Evolutionary conservation across 1,140 invertebrate species (phyloP).

Genomic region (Helicorthomorpha holstii): DNA sequence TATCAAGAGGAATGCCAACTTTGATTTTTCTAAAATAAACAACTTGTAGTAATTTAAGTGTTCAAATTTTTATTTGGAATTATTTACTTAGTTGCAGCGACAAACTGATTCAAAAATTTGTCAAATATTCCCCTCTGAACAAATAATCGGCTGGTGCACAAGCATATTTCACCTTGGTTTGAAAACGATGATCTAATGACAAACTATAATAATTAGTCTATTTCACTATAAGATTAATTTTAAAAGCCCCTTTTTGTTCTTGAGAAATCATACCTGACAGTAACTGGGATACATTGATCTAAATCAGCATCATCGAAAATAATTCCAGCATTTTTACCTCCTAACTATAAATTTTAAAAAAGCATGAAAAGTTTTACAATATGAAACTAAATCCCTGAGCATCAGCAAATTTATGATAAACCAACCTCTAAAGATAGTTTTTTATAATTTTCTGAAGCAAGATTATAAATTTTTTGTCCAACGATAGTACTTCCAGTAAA

Average conservation of each 20-base stretch:
- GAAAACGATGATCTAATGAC: slow-evolving; percentile 31
- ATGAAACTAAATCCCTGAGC: no score
- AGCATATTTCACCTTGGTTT: slow-evolving; percentile 42
- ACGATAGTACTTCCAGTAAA: slow-evolving; percentile 40
- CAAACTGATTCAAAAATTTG: slow-evolving; percentile 31
- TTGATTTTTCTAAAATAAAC: slow-evolving; percentile 25
- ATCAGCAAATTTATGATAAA: no score
- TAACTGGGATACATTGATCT: slow-evolving; percentile 27
- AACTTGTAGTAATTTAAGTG: slow-evolving; percentile 1
- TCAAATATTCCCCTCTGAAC: slow-evolving; percentile 32
- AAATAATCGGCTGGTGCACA: slow-evolving; percentile 38
- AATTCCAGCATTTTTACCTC: slow-evolving; percentile 40
- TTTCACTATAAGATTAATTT: background rate
- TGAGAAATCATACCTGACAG: slow-evolving; percentile 22
- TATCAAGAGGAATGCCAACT: slow-evolving; percentile 31
- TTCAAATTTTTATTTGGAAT: slow-evolving; percentile 7
- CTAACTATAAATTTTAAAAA: slow-evolving; percentile 26
- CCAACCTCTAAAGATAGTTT: slow-evolving; percentile 38
- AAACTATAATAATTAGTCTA: slow-evolving; percentile 3
- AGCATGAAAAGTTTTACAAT: background rate
- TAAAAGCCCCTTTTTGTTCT: background rate
- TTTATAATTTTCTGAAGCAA: slow-evolving; percentile 30
- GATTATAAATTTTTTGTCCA: slow-evolving; percentile 28
- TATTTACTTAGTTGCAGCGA: slow-evolving; percentile 27
- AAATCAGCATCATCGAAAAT: slow-evolving; percentile 36